Percentiles rank a stretch among this genome's conserved stretches.
Evolutionary conservation across 2,888 invertebrate genomes (phyloP).

Genomic region (Boloria selene): DNA sequence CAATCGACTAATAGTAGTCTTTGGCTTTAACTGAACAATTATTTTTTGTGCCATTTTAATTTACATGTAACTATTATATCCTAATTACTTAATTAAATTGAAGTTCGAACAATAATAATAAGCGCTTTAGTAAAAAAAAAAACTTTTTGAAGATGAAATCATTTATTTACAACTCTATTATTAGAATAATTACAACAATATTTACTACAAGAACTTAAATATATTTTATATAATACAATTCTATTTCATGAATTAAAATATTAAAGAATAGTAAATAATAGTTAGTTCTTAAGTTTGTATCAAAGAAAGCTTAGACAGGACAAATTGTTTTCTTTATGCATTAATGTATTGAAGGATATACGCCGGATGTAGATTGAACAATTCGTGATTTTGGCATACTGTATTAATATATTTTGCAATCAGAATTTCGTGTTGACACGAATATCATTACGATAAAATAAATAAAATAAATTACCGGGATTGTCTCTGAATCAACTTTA

Average conservation of each 20-base stretch:
- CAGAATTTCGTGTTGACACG: slow-evolving; percentile 16
- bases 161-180: no score
- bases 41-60: slow-evolving; percentile 20
- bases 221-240: no score
- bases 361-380: slow-evolving; percentile 14
- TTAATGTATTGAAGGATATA: slow-evolving; percentile 9
- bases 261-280: no score
- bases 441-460: slow-evolving; percentile 19
- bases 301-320: not conserved
- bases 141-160: no score
- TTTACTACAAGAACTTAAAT: no score
- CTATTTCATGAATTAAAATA: no score
- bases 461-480: slow-evolving; percentile 20
- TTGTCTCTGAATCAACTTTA: slow-evolving; percentile 2
- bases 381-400: slow-evolving; percentile 26
- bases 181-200: no score
- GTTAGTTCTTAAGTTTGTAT: no score
- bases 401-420: slow-evolving; percentile 29
- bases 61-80: slow-evolving; percentile 4
- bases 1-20: slow-evolving; percentile 26
- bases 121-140: no score
- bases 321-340: not conserved
- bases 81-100: not conserved
- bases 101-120: no score
- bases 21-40: slow-evolving; percentile 21